Evolutionary conservation across 1,140 invertebrate genomes (phyloP).

Genomic region (Parasteatoda tepidariorum): DNA sequence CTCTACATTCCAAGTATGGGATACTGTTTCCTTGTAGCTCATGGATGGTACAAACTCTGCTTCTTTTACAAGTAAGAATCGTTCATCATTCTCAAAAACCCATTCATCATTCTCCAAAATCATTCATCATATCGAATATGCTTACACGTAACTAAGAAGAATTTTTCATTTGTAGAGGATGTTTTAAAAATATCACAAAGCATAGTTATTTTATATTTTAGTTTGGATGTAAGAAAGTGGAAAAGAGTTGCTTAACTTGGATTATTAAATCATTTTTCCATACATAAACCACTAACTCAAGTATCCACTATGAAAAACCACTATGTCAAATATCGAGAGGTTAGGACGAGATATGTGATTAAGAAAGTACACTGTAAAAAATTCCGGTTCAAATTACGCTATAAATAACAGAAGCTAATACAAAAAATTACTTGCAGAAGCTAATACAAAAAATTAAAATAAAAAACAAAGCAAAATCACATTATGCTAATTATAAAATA

Average conservation of each 20-base stretch:
- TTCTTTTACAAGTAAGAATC: neutral
- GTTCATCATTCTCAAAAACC: neutral
- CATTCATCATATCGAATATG: neutral
- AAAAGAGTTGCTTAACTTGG: neutral
- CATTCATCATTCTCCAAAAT: neutral
- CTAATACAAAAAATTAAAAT: too few species aligned
- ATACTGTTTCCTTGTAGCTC: conserved; percentile 88
- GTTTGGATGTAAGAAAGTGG: neutral
- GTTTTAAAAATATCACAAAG: neutral
- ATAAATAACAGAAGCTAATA: too few species aligned
- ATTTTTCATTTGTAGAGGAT: neutral
- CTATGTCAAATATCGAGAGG: too few species aligned
- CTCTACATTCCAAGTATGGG: conserved; percentile 96
- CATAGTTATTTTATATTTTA: neutral
- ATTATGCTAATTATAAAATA: too few species aligned
- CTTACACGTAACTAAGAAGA: neutral
- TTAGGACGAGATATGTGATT: too few species aligned
- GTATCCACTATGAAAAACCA: too few species aligned
- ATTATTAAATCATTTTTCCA: too few species aligned
- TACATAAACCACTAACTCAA: too few species aligned
- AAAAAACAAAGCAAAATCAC: too few species aligned
- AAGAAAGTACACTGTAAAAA: too few species aligned
- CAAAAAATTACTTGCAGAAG: too few species aligned
- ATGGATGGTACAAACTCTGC: conserved; percentile 70
- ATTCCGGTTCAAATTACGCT: too few species aligned